Evolutionary conservation across 2,797 vertebrate genomes (phyloP).

Genomic region (Onychomys arenicola): DNA sequence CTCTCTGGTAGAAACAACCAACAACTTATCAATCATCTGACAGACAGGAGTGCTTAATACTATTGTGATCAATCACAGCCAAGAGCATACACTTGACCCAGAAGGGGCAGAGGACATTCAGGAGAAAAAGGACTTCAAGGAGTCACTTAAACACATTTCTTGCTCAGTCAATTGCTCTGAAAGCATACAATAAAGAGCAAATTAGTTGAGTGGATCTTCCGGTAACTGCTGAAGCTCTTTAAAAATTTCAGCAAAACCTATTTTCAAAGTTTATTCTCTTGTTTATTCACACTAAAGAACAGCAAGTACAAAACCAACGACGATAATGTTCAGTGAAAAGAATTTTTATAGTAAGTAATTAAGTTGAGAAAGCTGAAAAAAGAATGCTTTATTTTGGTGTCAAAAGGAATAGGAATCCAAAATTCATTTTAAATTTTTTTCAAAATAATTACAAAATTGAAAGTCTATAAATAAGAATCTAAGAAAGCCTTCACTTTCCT

Average conservation of each 20-base stretch:
- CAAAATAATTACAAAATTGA: constrained; percentile 77
- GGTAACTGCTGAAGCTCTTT: constrained; percentile 65
- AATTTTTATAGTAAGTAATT: constrained; percentile 69
- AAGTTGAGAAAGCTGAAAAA: constrained; percentile 56
- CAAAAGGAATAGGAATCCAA: constrained; percentile 22
- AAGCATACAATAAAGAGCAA: constrained; percentile 59
- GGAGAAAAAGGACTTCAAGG: constrained; percentile 28
- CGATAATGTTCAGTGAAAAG: constrained; percentile 67
- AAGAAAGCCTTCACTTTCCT: constrained; percentile 74
- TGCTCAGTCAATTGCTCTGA: constrained; percentile 53
- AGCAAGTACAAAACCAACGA: constrained; percentile 61
- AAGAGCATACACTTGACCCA: constrained; percentile 35
- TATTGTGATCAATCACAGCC: constrained; percentile 42
- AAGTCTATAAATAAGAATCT: constrained; percentile 83
- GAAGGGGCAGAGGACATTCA: constrained; percentile 19
- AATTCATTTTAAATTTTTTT: constrained; percentile 74
- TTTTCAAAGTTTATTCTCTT: constrained; percentile 72
- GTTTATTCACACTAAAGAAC: constrained; percentile 72
- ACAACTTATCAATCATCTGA: constrained; percentile 63
- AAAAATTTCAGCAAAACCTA: constrained; percentile 72
- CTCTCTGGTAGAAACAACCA: constrained; percentile 24
- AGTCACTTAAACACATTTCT: constrained; percentile 49
- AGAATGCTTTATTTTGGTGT: constrained; percentile 40
- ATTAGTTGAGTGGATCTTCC: constrained; percentile 62
- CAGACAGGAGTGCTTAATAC: constrained; percentile 37